Conservation (phyloP, 2,113 vertebrate genomes). For the Dendropsophus ebraccatus region DNA sequence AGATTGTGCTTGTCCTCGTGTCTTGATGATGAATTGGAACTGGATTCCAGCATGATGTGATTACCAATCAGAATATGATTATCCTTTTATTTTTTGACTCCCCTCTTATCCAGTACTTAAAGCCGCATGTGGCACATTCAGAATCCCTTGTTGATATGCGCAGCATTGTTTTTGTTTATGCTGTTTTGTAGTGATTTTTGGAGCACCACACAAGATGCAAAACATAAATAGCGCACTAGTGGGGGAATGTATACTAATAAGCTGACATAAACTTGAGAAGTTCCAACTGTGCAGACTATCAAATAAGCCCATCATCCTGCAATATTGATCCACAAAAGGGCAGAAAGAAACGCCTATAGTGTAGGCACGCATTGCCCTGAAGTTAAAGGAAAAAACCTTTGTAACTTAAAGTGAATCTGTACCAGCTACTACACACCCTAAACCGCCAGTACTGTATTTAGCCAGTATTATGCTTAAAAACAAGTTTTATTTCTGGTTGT, state of each 20-base stretch:
- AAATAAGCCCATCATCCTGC: too few relatives aligned
- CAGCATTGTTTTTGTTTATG: slow-evolving; percentile 35
- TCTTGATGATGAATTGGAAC: slow-evolving; percentile 55
- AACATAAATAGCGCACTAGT: background rate
- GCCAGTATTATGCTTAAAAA: too few relatives aligned
- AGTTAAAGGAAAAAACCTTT: background rate
- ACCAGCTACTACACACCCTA: too few relatives aligned
- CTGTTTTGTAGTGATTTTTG: slow-evolving; percentile 9
- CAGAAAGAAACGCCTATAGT: background rate
- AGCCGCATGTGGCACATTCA: slow-evolving; percentile 25
- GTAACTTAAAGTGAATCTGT: too few relatives aligned
- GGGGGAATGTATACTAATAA: background rate
- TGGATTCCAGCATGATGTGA: slow-evolving; percentile 46
- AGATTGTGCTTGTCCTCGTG: slow-evolving; percentile 52
- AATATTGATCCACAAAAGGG: too few relatives aligned
- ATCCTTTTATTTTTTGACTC: slow-evolving; percentile 48
- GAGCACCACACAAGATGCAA: background rate
- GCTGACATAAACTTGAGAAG: too few relatives aligned
- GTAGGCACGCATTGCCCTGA: background rate
- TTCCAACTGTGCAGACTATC: too few relatives aligned
- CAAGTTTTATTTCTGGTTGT: too few relatives aligned
- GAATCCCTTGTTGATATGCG: background rate
- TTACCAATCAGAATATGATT: slow-evolving; percentile 53
- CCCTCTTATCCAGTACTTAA: slow-evolving; percentile 48
- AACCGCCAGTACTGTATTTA: too few relatives aligned